Percentiles rank a stretch among this genome's conserved stretches.
Conservation (phyloP, 37 sponge, comb jelly and placozoan genomes). For the Mnemiopsis leidyi region DNA sequence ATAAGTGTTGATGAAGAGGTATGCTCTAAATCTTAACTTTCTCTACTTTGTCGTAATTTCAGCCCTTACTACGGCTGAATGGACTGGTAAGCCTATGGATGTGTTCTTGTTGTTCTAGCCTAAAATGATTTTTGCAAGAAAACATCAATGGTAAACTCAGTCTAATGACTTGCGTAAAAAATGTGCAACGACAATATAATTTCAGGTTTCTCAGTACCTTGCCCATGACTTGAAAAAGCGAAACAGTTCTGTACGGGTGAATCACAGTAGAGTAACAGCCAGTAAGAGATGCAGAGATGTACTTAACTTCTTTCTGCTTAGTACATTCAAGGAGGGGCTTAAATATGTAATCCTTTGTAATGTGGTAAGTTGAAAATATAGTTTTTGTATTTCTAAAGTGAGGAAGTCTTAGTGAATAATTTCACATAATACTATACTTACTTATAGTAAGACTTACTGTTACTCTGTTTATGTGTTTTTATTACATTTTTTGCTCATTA, state of each 20-base stretch:
- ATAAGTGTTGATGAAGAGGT: constrained; percentile 32
- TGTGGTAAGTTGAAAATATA: neutral
- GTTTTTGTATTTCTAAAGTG: no score
- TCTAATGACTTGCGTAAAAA: no score
- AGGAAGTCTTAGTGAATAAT: no score
- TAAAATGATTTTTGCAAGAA: no score
- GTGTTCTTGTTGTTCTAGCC: no score
- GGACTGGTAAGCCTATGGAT: no score
- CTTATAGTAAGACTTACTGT: neutral
- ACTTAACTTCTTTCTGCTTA: constrained; percentile 2
- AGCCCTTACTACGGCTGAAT: no score
- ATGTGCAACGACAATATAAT: neutral
- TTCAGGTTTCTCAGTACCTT: neutral
- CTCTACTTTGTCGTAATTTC: no score
- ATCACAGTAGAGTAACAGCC: neutral
- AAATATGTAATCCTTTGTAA: neutral
- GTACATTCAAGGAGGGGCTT: neutral
- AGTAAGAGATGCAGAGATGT: constrained; percentile 15
- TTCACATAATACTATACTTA: no score
- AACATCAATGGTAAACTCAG: no score
- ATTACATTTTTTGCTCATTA: no score
- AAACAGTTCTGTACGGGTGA: neutral
- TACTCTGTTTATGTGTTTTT: neutral
- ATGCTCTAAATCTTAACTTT: no score
- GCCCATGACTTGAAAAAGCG: neutral